These are phyloP conservation scores for Margaritifera margaritifera DNA, from an alignment of 2,888 invertebrate genomes.

Conservation along the genomic window DNA sequence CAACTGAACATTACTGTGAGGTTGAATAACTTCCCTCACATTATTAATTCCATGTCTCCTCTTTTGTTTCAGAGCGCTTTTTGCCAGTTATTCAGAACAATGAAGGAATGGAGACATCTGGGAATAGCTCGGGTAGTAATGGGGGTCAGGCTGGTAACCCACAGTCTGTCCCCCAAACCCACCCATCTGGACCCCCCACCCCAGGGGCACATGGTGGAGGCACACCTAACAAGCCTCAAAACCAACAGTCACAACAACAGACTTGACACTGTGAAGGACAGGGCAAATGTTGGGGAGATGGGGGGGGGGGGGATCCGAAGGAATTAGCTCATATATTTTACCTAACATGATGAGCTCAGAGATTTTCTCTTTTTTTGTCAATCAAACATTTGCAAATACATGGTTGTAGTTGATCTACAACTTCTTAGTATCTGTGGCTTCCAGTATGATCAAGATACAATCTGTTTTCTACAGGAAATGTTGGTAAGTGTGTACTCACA, in stretches of 20 bases:
- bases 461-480: too few species aligned
- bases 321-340: neutral
- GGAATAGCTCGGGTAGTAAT: constrained; percentile 42
- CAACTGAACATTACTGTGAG: neutral
- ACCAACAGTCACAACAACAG: constrained; percentile 43
- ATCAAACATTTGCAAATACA: neutral
- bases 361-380: neutral
- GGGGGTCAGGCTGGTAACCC: constrained; percentile 40
- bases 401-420: neutral
- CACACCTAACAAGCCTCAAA: constrained; percentile 41
- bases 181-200: constrained; percentile 45
- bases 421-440: too few species aligned
- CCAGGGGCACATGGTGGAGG: constrained; percentile 33
- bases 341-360: neutral
- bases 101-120: constrained; percentile 50
- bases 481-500: too few species aligned
- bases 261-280: constrained; percentile 41
- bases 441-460: too few species aligned
- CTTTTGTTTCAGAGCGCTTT: constrained; percentile 50
- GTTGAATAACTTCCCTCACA: neutral
- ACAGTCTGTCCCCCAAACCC: constrained; percentile 34
- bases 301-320: constrained; percentile 4
- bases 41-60: neutral
- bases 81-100: constrained; percentile 52
- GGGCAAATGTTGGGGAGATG: constrained; percentile 3